Percentiles rank a stretch among this genome's conserved stretches.
Evolutionary conservation across 30 jellyfish, hydroid and myxozoan genomes (phyloP).

Genomic region (Aurelia sp.): DNA sequence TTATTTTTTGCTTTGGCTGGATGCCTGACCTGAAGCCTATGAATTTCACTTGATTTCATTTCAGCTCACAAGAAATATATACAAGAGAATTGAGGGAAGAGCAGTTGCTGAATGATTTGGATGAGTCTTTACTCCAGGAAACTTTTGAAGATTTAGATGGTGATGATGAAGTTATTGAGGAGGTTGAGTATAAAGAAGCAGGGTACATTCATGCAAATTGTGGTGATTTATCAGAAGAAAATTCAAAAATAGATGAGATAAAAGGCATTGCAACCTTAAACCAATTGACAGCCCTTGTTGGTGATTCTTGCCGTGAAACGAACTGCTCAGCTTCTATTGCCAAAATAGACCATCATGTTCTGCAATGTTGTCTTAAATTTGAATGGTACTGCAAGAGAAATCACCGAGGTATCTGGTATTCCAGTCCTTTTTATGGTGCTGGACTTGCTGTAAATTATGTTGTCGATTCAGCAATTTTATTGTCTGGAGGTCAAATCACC

Average conservation of each 20-base stretch:
- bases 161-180: too few species aligned
- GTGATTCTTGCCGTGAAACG: constrained; percentile 6
- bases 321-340: background rate
- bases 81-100: too few species aligned
- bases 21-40: too few species aligned
- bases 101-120: too few species aligned
- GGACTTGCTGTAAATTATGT: constrained; percentile 20
- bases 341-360: background rate
- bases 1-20: too few species aligned
- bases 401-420: constrained; percentile 47
- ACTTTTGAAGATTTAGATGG: too few species aligned
- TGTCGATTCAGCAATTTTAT: background rate
- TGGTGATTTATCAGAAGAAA: constrained; percentile 9
- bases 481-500: constrained; percentile 24
- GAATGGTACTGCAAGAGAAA: constrained; percentile 26
- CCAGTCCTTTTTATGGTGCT: constrained; percentile 14
- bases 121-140: too few species aligned
- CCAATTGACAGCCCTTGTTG: constrained; percentile 16
- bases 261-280: constrained; percentile 22
- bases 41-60: too few species aligned
- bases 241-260: background rate
- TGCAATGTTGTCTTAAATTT: constrained; percentile 8
- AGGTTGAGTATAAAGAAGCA: too few species aligned
- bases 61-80: too few species aligned
- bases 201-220: background rate